phyloP scores from a whole-genome alignment of 2,888 invertebrate species.

The Andrena flavipes region DNA sequence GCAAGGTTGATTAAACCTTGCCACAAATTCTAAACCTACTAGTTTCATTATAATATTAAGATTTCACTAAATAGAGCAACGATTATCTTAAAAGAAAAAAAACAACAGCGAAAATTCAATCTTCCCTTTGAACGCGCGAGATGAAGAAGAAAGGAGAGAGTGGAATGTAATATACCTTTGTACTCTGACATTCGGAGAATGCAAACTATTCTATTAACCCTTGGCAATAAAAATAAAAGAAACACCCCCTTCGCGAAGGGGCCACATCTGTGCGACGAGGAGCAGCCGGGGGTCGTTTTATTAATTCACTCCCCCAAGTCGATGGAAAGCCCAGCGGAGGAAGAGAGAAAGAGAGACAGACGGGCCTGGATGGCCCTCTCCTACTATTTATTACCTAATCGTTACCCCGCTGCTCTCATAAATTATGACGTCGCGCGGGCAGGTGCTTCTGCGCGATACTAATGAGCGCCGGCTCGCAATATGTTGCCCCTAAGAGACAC shows the following conservation, averaged over 20 bases:
- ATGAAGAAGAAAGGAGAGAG: conserved; percentile 9
- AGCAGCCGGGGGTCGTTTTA: conserved; percentile 80
- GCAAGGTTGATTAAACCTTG: background rate
- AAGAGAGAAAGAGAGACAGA: conserved; percentile 26
- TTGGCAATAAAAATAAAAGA: conserved; percentile 82
- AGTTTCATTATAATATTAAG: background rate
- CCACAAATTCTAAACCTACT: background rate
- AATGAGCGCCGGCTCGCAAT: conserved; percentile 23
- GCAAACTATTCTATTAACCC: conserved; percentile 80
- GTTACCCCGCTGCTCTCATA: conserved; percentile 65
- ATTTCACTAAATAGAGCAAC: background rate
- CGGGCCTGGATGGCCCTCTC: conserved; percentile 71
- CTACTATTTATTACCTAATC: conserved; percentile 82
- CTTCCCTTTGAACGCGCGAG: background rate
- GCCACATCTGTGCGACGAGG: conserved; percentile 76
- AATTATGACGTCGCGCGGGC: conserved; percentile 64
- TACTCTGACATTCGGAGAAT: conserved; percentile 64
- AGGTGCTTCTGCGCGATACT: conserved; percentile 60
- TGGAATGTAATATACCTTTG: conserved; percentile 64
- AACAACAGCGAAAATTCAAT: background rate
- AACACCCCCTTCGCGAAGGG: conserved; percentile 74
- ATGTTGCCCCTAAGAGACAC: background rate
- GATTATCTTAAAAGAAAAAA: background rate
- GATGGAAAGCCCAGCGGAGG: conserved; percentile 62
- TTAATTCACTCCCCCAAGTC: conserved; percentile 83